Evolutionary conservation across 2,113 vertebrate genomes (phyloP), one percentile per base, ranked within the genome.

Genomic region (Puma concolor): DNA sequence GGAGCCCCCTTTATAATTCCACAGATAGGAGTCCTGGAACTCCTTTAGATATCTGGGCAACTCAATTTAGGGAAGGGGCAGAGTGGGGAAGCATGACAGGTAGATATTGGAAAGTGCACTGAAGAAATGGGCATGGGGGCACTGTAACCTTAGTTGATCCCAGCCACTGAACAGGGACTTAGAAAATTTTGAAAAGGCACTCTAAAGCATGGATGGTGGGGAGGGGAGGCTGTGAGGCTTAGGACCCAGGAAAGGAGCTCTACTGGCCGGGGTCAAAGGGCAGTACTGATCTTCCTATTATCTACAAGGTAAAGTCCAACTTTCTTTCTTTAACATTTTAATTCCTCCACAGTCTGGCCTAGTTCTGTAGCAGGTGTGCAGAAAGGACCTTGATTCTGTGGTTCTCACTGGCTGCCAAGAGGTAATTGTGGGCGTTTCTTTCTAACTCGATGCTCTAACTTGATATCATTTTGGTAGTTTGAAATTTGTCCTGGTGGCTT

Each of bases 281-380:
- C 0, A 15, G 12, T 48, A 27, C 29, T 76, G 33, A 16, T 76
- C 4, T 93, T 77, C 36, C 36, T 93, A 0, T 89, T 44, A 77
- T 38, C 38, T 52, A 66, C 31, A 71, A 67, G 41, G 29, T 81
- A 50, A 71, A 93, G 41, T 94, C 19, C 41, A 80, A 6, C 54
- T 31, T 94, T 87, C 91, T 90, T 87, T 86, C 31, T 81, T 80
- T 79, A 80, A 31, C 2, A 15, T 80, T 86, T 90, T 87, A 87
- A 84, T 67, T 87, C 16, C 50, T 94, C 25, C 19, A 25, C 21
- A 52, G 0, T 82, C 41, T 94, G 57, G 29, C 21, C 31, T n/a
- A 64, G 2, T 54, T 66, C 41, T 93, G 1, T 41, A 82, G 38
- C 25, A 97, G 44, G 50, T 81, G 38, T 64, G 52, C 4, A 93